Evolutionary conservation across 2,888 invertebrate species (phyloP), one percentile per base, ranked within the genome.

Genomic region (Mythimna lalbum): DNA sequence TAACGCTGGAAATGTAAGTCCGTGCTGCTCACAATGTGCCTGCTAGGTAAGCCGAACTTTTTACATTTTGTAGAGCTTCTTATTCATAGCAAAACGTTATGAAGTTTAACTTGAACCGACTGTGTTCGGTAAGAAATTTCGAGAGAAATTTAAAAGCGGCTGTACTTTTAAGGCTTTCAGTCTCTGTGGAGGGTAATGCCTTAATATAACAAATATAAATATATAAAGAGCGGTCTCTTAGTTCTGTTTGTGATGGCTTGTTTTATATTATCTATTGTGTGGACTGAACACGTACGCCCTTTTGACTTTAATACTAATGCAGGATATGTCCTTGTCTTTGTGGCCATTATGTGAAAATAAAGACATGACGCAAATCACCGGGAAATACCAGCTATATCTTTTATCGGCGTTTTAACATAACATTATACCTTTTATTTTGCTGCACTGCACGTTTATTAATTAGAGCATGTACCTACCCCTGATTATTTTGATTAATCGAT

Each of bases 301-400:
- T 69, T 69, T 60, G 63, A 56, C 23, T 69, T 74, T 47, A 50
- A 56, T 56, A 33, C 63, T 52, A 33, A 62, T 76, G 60, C 56
- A 63, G 49, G 33, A 63, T 53, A 23, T 63, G 56, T 57, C 65
- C 60, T 77, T 81, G 60, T 43, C 23, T 39, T 52, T 52, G 78
- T 60, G 12, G 47, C 55, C 63, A 66, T 63, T 71, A 63, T 64
- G 21, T 72, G 60, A 67, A 60, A 82, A 71, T 69, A 66, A 56
- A 66, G 39, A 53, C 66, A 62, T 47, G 52, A 66, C 69, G 69
- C 62, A 61, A 76, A 67, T 71, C 49, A 62, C 21, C 7, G 43
- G 63, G n/a, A 69, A 70, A 55, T 83, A 67, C 67, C 56, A 10
- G 50, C 33, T 21, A 69, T 68, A 62, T 69, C 43, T 63, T 59